phyloP scores from a whole-genome alignment of 2,113 vertebrate genomes.

The Tachysurus vachellii region DNA sequence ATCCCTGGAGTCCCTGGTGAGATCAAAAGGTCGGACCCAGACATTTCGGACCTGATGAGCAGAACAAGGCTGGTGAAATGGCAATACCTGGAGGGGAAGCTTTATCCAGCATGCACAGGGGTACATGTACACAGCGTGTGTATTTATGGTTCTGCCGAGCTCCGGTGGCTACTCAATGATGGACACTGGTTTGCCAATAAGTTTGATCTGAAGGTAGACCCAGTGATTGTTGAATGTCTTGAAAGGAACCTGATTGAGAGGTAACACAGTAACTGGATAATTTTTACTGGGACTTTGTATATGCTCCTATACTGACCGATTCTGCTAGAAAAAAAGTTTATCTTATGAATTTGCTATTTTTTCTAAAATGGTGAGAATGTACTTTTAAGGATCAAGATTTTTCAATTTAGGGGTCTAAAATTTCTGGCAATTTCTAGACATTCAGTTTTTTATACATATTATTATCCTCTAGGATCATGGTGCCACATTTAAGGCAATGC shows the following conservation, averaged over 20 bases:
- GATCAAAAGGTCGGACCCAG: conserved; percentile 73
- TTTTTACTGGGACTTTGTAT: not conserved
- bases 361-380: not conserved
- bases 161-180: conserved; percentile 86
- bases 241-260: conserved; percentile 78
- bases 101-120: conserved; percentile 87
- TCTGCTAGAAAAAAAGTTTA: not conserved
- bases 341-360: not conserved
- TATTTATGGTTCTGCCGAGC: conserved; percentile 84
- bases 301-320: not conserved
- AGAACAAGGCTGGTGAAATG: conserved; percentile 93
- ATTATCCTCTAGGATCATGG: not conserved
- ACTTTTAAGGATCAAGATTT: not conserved
- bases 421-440: too few species aligned
- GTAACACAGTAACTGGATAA: conserved; percentile 25
- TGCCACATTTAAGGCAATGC: not conserved
- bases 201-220: conserved; percentile 89
- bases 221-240: conserved; percentile 86
- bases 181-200: conserved; percentile 97
- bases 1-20: conserved; percentile 84
- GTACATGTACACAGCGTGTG: conserved; percentile 85
- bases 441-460: not conserved
- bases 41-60: conserved; percentile 87
- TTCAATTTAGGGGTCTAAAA: not conserved
- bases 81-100: conserved; percentile 79